phyloP scores from a whole-genome alignment of 2,113 vertebrate species.

The Aythya baeri region DNA sequence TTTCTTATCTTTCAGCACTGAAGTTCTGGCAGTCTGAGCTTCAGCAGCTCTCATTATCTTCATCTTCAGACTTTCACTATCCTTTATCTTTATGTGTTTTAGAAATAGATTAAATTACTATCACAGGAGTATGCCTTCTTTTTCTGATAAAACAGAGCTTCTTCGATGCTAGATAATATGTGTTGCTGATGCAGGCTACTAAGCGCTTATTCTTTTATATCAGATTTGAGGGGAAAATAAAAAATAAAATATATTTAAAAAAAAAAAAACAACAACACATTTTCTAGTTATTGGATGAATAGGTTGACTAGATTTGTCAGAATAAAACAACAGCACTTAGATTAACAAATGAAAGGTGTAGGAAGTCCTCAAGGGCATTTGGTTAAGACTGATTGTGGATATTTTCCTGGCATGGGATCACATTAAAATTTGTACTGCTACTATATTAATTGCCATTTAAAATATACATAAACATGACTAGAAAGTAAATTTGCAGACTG shows the following conservation, averaged over 20 bases:
- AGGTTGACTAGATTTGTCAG: background rate
- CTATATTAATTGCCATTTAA: background rate
- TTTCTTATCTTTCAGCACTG: background rate
- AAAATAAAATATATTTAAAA: background rate
- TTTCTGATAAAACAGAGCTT: background rate
- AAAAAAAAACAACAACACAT: accelerated
- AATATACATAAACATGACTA: background rate
- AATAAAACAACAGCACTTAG: background rate
- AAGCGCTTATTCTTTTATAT: background rate
- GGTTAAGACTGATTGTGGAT: background rate
- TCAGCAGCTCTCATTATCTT: background rate
- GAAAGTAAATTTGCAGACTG: background rate
- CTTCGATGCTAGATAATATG: background rate
- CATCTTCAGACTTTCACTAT: background rate
- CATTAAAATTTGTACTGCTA: background rate
- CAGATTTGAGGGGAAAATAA: background rate
- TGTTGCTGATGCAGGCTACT: background rate
- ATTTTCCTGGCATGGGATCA: background rate
- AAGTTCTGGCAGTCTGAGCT: background rate
- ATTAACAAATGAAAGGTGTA: background rate
- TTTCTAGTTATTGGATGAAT: background rate
- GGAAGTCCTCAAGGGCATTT: background rate
- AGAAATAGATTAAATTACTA: background rate
- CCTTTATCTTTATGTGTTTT: background rate
- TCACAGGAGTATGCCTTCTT: background rate